Conservation (phyloP, 1,140 invertebrate species). For the Lordiphosa clarofinis region DNA sequence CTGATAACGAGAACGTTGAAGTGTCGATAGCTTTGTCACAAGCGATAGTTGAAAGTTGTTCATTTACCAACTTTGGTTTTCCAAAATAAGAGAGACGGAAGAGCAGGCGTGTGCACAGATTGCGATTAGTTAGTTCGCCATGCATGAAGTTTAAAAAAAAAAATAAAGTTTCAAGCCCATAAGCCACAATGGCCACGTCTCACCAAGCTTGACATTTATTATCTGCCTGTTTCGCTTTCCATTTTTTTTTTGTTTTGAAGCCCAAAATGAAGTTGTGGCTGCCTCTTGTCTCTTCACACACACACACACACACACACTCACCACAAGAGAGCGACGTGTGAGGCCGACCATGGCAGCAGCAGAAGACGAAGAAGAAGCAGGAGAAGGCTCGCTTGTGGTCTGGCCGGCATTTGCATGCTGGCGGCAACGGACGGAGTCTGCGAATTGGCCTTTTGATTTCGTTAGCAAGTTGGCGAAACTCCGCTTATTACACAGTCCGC, state of each 20-base stretch:
- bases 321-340: constrained; percentile 15
- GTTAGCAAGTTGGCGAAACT: constrained; percentile 31
- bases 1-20: too few species aligned
- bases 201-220: constrained; percentile 70
- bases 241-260: constrained; percentile 8
- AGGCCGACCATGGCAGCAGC: neutral
- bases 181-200: constrained; percentile 73
- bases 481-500: constrained; percentile 57
- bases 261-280: neutral
- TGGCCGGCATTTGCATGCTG: constrained; percentile 59
- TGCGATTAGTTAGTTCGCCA: constrained; percentile 57
- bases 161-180: constrained; percentile 59
- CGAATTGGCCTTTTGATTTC: constrained; percentile 50
- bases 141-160: constrained; percentile 54
- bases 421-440: constrained; percentile 1
- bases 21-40: neutral
- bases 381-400: too few species aligned
- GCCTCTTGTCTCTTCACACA: constrained; percentile 9
- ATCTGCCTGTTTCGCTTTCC: constrained; percentile 44
- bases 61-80: too few species aligned
- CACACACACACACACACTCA: constrained; percentile 6
- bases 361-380: neutral
- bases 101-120: constrained; percentile 50
- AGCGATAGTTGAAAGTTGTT: too few species aligned
- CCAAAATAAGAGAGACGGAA: too few species aligned